Percentiles rank a stretch among this genome's conserved stretches.
phyloP scores from a whole-genome alignment of 2,113 vertebrate species.

The Laterallus jamaicensis region DNA sequence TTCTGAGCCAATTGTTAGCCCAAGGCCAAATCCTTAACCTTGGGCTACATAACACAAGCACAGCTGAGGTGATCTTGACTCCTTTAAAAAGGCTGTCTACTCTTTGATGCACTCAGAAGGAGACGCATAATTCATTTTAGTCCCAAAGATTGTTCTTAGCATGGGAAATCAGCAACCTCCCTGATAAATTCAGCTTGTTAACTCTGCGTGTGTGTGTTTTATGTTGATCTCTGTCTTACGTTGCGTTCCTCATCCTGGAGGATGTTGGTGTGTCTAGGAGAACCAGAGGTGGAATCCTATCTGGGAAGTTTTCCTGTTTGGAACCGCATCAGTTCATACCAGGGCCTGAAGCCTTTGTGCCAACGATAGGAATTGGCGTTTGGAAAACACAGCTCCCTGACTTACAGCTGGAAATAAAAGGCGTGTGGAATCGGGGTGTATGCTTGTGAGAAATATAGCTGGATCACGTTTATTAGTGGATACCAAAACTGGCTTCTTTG shows the following conservation, averaged over 20 bases:
- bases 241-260: not conserved
- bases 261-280: not conserved
- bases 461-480: not conserved
- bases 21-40: conserved; percentile 59
- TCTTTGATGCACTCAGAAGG: conserved; percentile 50
- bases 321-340: not conserved
- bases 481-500: not conserved
- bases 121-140: conserved; percentile 27
- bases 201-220: not conserved
- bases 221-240: conserved; percentile 8
- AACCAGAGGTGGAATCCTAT: not conserved
- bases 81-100: conserved; percentile 46
- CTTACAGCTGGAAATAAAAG: not conserved
- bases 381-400: not conserved
- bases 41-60: conserved; percentile 63
- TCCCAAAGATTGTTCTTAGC: conserved; percentile 37
- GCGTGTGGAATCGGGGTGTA: not conserved
- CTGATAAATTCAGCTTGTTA: not conserved
- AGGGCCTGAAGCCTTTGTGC: not conserved
- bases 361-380: not conserved
- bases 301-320: not conserved
- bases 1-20: conserved; percentile 61
- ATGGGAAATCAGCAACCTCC: conserved; percentile 24
- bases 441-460: not conserved
- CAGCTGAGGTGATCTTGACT: conserved; percentile 62